A percentile compares a stretch with the other conserved stretches of the same genome.
These are phyloP conservation scores for Strigops habroptila DNA, from an alignment of 2,113 vertebrate species.

Conservation along the genomic window DNA sequence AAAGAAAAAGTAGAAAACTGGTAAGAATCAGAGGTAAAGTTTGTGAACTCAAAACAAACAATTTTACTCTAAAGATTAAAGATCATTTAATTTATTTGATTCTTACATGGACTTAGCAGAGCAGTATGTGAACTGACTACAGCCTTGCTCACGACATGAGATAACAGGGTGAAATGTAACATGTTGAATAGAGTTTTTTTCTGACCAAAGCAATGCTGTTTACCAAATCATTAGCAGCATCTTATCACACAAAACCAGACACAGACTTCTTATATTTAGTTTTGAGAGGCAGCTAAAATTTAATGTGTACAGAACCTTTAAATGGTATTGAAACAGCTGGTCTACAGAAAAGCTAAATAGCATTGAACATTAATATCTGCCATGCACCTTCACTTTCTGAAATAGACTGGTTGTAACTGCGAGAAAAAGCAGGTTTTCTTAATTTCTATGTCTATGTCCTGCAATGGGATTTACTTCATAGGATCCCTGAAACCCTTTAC, in stretches of 20 bases:
- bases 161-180: not conserved
- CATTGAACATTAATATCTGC: not conserved
- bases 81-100: not conserved
- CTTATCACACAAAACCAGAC: conserved; percentile 58
- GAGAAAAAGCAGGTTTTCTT: not conserved
- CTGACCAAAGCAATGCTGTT: not conserved
- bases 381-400: not conserved
- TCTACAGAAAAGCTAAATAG: conserved; percentile 9
- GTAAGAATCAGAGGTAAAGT: not conserved
- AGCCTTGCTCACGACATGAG: not conserved
- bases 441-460: not conserved
- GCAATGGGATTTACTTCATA: not conserved
- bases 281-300: conserved; percentile 45
- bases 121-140: not conserved
- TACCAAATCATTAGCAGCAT: conserved; percentile 13
- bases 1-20: not conserved
- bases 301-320: not conserved
- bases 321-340: not conserved
- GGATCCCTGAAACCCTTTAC: not conserved
- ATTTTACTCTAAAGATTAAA: not conserved
- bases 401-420: not conserved
- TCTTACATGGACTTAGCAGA: not conserved
- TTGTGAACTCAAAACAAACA: not conserved
- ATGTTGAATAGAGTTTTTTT: not conserved
- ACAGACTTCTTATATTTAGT: not conserved